Evolutionary conservation across 2,113 vertebrate species (phyloP).

Genomic region (Ibidorhyncha struthersii): DNA sequence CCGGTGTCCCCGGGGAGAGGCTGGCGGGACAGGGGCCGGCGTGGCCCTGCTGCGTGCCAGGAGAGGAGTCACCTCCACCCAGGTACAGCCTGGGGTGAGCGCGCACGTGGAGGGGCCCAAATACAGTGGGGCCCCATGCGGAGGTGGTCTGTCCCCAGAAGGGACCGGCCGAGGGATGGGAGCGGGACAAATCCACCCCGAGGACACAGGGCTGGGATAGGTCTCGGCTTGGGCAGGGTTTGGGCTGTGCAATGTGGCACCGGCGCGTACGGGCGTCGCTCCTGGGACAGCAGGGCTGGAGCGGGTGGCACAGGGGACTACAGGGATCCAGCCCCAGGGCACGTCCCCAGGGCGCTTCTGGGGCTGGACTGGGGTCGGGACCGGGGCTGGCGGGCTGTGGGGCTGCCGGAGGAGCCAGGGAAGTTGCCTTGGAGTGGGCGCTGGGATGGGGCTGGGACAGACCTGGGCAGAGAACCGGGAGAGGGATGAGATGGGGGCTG

Average conservation of each 20-base stretch:
- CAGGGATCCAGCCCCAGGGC: fast-evolving
- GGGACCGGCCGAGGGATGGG: background rate
- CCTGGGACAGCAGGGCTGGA: background rate
- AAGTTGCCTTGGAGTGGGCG: background rate
- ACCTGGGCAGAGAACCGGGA: background rate
- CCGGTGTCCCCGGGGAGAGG: background rate
- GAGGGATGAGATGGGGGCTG: background rate
- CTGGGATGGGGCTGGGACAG: background rate
- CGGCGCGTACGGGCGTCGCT: no score
- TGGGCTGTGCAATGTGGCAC: background rate
- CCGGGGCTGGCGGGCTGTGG: background rate
- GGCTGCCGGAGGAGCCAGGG: background rate
- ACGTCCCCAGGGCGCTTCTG: background rate
- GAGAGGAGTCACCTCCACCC: background rate
- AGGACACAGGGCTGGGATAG: background rate
- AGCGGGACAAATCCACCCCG: background rate
- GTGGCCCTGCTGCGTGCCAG: background rate
- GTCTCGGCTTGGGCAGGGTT: background rate
- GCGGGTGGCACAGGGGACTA: background rate
- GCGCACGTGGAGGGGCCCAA: background rate
- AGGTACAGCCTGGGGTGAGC: fast-evolving
- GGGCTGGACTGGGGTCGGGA: fast-evolving
- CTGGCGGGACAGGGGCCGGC: background rate
- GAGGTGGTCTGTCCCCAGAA: background rate
- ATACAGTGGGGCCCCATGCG: fast-evolving